Base-by-base conservation (phyloP, 2,888 invertebrate species). In the Lottia scabra region DNA sequence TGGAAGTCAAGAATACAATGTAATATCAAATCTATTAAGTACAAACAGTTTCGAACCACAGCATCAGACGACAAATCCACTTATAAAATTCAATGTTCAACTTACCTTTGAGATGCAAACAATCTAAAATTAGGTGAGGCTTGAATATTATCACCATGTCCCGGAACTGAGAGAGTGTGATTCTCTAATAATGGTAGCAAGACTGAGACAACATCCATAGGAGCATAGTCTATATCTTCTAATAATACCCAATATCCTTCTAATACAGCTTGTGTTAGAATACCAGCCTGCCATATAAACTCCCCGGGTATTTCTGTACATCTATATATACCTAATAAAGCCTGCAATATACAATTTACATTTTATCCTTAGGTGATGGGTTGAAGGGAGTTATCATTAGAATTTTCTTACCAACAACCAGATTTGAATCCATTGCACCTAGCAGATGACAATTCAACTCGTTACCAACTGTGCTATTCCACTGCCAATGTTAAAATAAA, bases 231-330 rank as follows among this genome's bases (percentile, higher is more conserved):
- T 66, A 99, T 93, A 88, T 99, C 99, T 91, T 99, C 99, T 75
- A 99, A 90, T 2, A 99, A 91, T 38, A 99, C 90, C 98, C 99
- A 99, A 84, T 94, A 81, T 10, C 89, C 89, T 27, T 80, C 78
- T 6, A 79, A 80, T 27, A 89, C 86, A 93, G 95, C 91, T 77
- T 86, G 87, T 4, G 97, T 96, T 70, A 99, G 90, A 67, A 96
- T 94, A n/a, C 98, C 98, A 1, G 98, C 94, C 81, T 95, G 93
- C 99, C 99, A 99, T 26, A 96, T 91, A 91, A 99, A 99, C 90
- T 99, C 97, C 16, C 99, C 99, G 0, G 98, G 98, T 67, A 98
- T 92, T 87, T 98, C 98, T 0, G 99, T 98, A 87, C 98, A 99
- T 80, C 95, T 92, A 88, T 97, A 97, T 0, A 95, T 94, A 0